Conservation (phyloP, 2,797 vertebrate species). For the Peromyscus aztecus region DNA sequence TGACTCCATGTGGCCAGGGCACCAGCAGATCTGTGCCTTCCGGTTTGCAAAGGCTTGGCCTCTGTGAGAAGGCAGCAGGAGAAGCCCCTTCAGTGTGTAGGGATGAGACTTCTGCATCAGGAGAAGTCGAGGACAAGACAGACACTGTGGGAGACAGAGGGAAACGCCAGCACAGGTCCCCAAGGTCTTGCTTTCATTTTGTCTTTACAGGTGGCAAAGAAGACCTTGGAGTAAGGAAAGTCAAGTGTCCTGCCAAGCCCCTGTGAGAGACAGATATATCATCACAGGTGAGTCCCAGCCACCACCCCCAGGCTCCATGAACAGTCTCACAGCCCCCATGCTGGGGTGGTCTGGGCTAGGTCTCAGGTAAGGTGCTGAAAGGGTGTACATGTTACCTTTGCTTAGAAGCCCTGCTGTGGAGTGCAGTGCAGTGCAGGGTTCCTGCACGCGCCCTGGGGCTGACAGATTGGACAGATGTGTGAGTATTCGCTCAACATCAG, state of each 20-base stretch:
- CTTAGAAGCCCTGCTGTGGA: neutral
- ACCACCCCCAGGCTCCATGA: accelerated
- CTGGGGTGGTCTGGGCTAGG: neutral
- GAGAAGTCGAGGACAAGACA: neutral
- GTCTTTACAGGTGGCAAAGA: neutral
- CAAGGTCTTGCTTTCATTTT: neutral
- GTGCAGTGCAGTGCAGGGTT: neutral
- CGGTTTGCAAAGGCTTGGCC: neutral
- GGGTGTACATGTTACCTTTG: no score
- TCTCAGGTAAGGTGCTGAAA: neutral
- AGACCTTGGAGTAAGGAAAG: neutral
- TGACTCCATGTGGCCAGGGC: neutral
- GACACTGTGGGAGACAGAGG: neutral
- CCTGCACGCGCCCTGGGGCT: accelerated
- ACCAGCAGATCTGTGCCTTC: neutral
- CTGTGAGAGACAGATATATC: accelerated
- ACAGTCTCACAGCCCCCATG: neutral
- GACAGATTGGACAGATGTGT: accelerated
- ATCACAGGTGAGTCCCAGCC: neutral
- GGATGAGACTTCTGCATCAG: neutral
- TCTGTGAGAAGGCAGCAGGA: neutral
- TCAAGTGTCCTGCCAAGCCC: neutral
- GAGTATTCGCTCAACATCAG: accelerated
- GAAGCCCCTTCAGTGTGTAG: neutral
- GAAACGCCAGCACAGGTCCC: accelerated